Conservation (phyloP, 2,888 invertebrate species). For the Sinohyriopsis cumingii region DNA sequence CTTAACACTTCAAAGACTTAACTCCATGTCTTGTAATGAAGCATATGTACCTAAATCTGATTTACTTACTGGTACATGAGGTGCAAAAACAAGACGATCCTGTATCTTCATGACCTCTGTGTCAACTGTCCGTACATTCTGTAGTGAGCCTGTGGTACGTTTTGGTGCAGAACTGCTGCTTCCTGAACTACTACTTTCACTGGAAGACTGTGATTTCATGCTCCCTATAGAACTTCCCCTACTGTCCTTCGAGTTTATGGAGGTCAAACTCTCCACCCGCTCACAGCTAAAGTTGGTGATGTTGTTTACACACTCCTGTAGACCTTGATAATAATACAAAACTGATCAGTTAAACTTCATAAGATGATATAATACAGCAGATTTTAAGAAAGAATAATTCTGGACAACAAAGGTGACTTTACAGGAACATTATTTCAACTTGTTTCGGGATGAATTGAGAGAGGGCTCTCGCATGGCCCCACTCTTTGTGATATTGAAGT, state of each 20-base stretch:
- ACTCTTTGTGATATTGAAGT: no score
- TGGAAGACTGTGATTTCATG: constrained; percentile 33
- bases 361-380: background rate
- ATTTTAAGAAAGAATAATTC: no score
- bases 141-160: constrained; percentile 34
- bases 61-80: constrained; percentile 54
- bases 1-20: no score
- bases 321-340: constrained; percentile 27
- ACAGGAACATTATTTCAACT: no score
- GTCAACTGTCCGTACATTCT: constrained; percentile 50
- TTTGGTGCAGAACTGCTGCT: constrained; percentile 19
- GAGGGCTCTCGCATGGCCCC: no score
- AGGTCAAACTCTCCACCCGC: constrained; percentile 54
- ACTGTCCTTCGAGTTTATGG: constrained; percentile 48
- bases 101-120: constrained; percentile 65
- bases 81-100: constrained; percentile 61
- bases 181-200: constrained; percentile 30
- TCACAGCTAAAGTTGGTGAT: constrained; percentile 61
- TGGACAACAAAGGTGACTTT: no score
- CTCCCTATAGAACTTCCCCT: constrained; percentile 21
- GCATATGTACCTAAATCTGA: no score
- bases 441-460: no score
- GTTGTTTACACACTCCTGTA: constrained; percentile 54
- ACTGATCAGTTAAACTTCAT: background rate
- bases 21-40: no score